Evolutionary conservation across 2,888 invertebrate genomes (phyloP).

Genomic region (Platycheirus albimanus): DNA sequence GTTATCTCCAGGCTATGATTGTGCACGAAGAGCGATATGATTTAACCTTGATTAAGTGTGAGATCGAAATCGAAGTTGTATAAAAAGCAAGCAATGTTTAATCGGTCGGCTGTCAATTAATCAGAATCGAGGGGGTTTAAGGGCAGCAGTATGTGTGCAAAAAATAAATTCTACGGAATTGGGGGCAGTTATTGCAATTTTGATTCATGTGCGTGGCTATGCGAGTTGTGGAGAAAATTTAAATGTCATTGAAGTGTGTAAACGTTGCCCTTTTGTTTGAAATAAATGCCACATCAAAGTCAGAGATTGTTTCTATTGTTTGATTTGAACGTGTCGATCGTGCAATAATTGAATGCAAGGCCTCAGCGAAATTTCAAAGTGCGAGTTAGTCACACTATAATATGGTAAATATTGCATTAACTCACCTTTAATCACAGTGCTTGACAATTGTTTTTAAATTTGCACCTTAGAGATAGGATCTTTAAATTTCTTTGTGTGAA

Average conservation of each 20-base stretch:
- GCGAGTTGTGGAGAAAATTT: neutral
- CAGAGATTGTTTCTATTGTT: conserved; percentile 7
- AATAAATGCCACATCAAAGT: conserved; percentile 20
- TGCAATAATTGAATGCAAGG: conserved; percentile 3
- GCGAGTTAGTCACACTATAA: conserved; percentile 11
- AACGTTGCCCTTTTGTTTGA: neutral
- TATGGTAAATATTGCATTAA: neutral
- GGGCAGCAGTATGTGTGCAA: conserved; percentile 26
- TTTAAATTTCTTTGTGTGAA: too few species aligned
- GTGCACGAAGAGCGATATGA: conserved; percentile 42
- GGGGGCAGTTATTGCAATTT: conserved; percentile 12
- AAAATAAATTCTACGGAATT: conserved; percentile 2
- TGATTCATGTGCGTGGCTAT: neutral
- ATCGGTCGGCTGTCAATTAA: conserved; percentile 57
- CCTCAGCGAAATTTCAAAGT: neutral
- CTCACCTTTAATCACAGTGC: too few species aligned
- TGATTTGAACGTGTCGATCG: neutral
- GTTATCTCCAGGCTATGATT: conserved; percentile 54
- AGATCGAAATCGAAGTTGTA: conserved; percentile 42
- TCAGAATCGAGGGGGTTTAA: conserved; percentile 26
- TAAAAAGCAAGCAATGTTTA: conserved; percentile 24
- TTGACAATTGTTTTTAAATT: neutral
- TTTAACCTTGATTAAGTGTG: conserved; percentile 64
- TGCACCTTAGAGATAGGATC: neutral
- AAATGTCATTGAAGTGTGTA: conserved; percentile 7